Percentiles rank a stretch among this genome's conserved stretches.
phyloP scores from a whole-genome alignment of 2,888 invertebrate species.

The Gari tellinella region DNA sequence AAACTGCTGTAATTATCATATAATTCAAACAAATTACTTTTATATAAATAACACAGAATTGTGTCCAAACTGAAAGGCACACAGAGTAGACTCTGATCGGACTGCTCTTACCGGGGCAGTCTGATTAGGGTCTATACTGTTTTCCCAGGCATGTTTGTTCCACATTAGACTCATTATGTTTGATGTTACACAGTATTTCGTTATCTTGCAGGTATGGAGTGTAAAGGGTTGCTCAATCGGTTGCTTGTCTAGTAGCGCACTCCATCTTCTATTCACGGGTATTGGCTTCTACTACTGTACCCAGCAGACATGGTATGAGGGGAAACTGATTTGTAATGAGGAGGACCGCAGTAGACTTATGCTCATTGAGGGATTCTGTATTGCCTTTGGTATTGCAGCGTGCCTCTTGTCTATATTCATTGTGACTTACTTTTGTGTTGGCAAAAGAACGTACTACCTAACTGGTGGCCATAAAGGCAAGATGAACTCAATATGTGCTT shows the following conservation, averaged over 20 bases:
- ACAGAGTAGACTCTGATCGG: too few relatives aligned
- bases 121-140: too few relatives aligned
- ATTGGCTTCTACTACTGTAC: conserved; percentile 8
- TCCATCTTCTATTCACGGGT: conserved; percentile 9
- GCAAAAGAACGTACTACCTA: background rate
- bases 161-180: too few relatives aligned
- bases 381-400: conserved; percentile 8
- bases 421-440: conserved; percentile 8
- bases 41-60: too few relatives aligned
- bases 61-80: too few relatives aligned
- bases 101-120: too few relatives aligned
- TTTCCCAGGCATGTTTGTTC: too few relatives aligned
- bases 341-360: conserved; percentile 10
- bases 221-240: background rate
- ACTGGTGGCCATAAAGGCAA: background rate
- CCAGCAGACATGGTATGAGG: background rate
- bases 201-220: too few relatives aligned
- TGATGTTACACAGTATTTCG: too few relatives aligned
- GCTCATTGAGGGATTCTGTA: conserved; percentile 13
- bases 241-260: background rate
- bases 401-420: conserved; percentile 8
- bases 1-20: too few relatives aligned
- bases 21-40: too few relatives aligned
- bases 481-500: background rate
- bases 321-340: background rate